Conservation (phyloP, 2,113 vertebrate species). For the Telmatochromis brachygnathus region DNA sequence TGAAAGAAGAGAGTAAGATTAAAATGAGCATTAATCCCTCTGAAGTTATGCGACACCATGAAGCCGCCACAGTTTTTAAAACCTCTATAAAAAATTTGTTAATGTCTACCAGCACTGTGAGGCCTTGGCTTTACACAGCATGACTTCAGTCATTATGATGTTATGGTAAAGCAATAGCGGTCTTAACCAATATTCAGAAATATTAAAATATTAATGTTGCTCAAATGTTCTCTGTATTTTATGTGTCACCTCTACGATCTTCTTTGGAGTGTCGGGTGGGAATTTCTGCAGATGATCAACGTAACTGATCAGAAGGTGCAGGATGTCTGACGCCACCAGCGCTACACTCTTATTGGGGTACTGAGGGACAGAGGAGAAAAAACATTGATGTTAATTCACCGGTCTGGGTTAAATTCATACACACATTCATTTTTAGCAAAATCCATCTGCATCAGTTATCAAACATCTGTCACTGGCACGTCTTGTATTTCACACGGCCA, state of each 20-base stretch:
- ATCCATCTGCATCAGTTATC: neutral
- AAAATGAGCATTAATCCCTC: neutral
- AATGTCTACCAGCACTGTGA: neutral
- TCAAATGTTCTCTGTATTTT: neutral
- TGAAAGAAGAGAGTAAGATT: conserved; percentile 19
- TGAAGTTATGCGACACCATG: neutral
- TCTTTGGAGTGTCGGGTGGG: conserved; percentile 88
- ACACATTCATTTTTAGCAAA: neutral
- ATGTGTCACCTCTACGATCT: conserved; percentile 87
- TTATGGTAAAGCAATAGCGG: rapidly evolving
- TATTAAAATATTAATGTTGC: neutral
- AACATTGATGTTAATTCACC: neutral
- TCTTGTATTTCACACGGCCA: neutral
- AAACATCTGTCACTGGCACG: neutral
- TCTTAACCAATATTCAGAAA: neutral
- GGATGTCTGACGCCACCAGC: conserved; percentile 91
- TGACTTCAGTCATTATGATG: neutral
- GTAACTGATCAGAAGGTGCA: conserved; percentile 91
- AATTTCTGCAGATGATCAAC: conserved; percentile 88
- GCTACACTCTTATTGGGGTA: conserved; percentile 97
- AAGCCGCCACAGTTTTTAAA: neutral
- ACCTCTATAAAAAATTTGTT: rapidly evolving
- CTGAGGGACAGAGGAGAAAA: conserved; percentile 57
- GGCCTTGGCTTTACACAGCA: neutral
- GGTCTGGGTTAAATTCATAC: neutral